Evolutionary conservation across 2,797 vertebrate species (phyloP).

Genomic region (Anniella stebbinsi): DNA sequence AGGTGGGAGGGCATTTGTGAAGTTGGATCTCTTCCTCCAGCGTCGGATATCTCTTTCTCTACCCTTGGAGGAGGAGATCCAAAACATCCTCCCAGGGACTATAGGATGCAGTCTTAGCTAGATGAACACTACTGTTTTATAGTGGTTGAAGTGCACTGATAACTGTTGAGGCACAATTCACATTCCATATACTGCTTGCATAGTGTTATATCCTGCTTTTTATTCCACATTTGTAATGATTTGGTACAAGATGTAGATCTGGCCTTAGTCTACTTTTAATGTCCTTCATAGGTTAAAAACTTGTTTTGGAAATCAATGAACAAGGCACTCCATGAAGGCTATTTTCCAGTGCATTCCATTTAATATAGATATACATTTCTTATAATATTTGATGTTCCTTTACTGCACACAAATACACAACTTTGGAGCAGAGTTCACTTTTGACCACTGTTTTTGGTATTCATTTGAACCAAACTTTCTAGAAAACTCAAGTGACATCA

Average conservation of each 20-base stretch:
- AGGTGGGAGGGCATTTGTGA: neutral
- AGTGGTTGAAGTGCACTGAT: too few species aligned
- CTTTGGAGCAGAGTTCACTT: neutral
- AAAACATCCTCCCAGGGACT: neutral
- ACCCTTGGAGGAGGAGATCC: neutral
- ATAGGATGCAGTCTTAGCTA: neutral
- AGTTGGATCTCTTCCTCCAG: neutral
- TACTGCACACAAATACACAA: neutral
- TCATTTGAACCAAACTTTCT: neutral
- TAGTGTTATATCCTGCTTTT: too few species aligned
- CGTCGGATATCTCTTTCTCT: neutral
- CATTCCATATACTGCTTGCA: too few species aligned
- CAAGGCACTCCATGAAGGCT: neutral
- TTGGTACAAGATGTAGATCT: too few species aligned
- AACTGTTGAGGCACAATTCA: too few species aligned
- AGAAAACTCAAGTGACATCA: neutral
- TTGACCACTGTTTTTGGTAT: neutral
- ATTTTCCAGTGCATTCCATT: neutral
- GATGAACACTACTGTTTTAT: too few species aligned
- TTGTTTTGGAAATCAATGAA: neutral
- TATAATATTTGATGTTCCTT: neutral
- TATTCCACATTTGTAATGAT: too few species aligned
- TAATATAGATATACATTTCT: neutral
- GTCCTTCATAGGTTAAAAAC: neutral
- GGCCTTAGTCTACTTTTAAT: neutral